phyloP scores from a whole-genome alignment of 2,113 vertebrate genomes.

The Syngnathus typhle region DNA sequence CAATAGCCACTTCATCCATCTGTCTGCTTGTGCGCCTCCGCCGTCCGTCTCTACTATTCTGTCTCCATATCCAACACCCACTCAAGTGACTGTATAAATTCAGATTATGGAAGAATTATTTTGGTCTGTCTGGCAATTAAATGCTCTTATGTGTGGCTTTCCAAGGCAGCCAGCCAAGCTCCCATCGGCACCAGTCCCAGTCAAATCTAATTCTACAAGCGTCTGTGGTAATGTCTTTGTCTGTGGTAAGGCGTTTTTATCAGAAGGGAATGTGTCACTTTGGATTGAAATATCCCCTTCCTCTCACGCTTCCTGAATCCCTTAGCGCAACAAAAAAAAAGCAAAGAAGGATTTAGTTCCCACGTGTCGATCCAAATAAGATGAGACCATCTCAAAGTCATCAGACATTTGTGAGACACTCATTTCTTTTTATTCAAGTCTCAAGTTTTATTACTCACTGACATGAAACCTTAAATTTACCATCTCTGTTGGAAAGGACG shows the following conservation, averaged over 20 bases:
- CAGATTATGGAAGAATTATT: conserved; percentile 81
- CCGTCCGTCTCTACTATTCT: conserved; percentile 30
- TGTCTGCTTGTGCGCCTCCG: conserved; percentile 8
- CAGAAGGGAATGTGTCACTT: conserved; percentile 70
- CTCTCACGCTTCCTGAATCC: conserved; percentile 38
- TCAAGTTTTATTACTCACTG: conserved; percentile 21
- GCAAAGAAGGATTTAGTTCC: conserved; percentile 27
- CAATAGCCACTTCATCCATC: conserved; percentile 54
- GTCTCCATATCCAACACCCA: conserved; percentile 51
- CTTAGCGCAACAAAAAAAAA: conserved; percentile 29
- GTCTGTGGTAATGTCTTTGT: conserved; percentile 66
- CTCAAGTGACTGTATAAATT: conserved; percentile 65
- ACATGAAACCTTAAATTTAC: conserved; percentile 16
- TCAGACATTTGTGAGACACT: conserved; percentile 23
- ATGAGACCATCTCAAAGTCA: conserved; percentile 33
- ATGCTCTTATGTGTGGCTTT: conserved; percentile 85
- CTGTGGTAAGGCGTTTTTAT: conserved; percentile 73
- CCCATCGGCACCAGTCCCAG: conserved; percentile 79
- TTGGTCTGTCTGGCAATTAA: conserved; percentile 86
- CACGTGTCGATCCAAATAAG: conserved; percentile 51
- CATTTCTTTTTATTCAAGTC: conserved; percentile 35
- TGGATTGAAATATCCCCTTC: conserved; percentile 53
- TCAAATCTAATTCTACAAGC: conserved; percentile 78
- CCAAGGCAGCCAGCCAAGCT: conserved; percentile 79
- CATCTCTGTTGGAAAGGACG: conserved; percentile 26